Evolutionary conservation across 2,888 invertebrate genomes (phyloP), one percentile per base, ranked within the genome.

Genomic region (Agrochola litura): DNA sequence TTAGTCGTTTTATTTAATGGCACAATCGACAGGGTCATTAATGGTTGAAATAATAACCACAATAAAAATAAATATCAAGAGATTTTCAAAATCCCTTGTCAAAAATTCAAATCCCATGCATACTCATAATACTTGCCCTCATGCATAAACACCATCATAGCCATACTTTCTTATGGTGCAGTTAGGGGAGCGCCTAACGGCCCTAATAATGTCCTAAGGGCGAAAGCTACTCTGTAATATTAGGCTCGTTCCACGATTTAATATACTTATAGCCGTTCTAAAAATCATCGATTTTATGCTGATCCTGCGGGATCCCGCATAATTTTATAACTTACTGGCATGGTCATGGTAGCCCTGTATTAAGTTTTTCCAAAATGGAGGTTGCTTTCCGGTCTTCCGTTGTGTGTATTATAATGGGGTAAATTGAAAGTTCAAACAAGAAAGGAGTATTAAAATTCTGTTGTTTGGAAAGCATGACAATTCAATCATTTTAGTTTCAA

Each of bases 81-180:
- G 2, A 16, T 61, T 79, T 25, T 3, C 6, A 37, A 52, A 73
- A 25, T 37, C 4, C 12, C 8, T 14, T 43, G 25, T 1, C n/a
- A 12, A 52, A 73, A 58, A 37, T 58, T 65, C 4, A 43, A 80
- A 73, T 46, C 19, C 3, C 43, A 46, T 41, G n/a, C 49, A 46
- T 52, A 56, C 46, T 14, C 16, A 41, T 66, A 46, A 66, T 61
- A 77, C 43, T 73, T 52, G 37, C 16, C 37, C 46, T 67, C 6
- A 22, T 65, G 30, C 73, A 68, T 73, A 56, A 58, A 73, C 41
- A 70, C 73, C 56, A 77, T 61, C 12, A 56, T 69, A 52, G 10
- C 74, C 68, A 77, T 81, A 86, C 64, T 43, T 71, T 79, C 73
- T 86, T 81, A 85, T 73, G 84, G 75, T 85, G 86, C 73, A 83